Evolutionary conservation across 2,797 vertebrate genomes (phyloP), one percentile per base, ranked within the genome.

Genomic region (Bovichtus diacanthus): DNA sequence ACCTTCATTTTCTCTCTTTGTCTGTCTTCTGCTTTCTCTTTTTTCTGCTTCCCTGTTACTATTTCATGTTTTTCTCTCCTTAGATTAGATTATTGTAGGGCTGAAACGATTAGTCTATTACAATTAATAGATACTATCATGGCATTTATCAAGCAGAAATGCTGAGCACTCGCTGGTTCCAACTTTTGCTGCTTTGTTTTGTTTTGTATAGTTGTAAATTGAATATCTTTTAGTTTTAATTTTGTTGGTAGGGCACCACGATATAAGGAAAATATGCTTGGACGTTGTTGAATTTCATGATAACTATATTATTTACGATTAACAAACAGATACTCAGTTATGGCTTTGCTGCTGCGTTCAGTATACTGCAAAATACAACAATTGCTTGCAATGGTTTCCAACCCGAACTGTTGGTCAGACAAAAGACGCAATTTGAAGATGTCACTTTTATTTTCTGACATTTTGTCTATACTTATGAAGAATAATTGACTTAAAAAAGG

Each of bases 11-110:
- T 56, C 21, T 76, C 44, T 58, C 54, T 46, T 61, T 78, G 11
- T 78, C 65, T 50, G 38, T 34, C 47, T 50, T 31, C 41, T 83
- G 60, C 27, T 50, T 36, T 67, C 60, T 69, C 74, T 82, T 23
- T 55, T 21, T 49, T 63, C 47, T 43, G 60, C 31, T 41, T 23
- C 38, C 0, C 60, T 60, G 38, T 47, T 64, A 39, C 25, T 64
- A 63, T 55, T 77, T 36, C 50, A 56, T 68, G 50, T 29, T 65
- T 36, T 59, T 51, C 64, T 60, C 39, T 38, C 19, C 25, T 55
- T 7, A 56, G 21, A 81, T 80, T 62, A 27, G 41, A 62, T 34
- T 1, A 46, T 50, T 82, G 46, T 23, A 41, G 29, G 16, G 62
- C 64, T 65, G 49, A 76, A 69, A 83, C 55, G 67, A 70, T 70